Evolutionary conservation across 2,113 vertebrate species (phyloP).

Genomic region (Laticauda laticaudata): DNA sequence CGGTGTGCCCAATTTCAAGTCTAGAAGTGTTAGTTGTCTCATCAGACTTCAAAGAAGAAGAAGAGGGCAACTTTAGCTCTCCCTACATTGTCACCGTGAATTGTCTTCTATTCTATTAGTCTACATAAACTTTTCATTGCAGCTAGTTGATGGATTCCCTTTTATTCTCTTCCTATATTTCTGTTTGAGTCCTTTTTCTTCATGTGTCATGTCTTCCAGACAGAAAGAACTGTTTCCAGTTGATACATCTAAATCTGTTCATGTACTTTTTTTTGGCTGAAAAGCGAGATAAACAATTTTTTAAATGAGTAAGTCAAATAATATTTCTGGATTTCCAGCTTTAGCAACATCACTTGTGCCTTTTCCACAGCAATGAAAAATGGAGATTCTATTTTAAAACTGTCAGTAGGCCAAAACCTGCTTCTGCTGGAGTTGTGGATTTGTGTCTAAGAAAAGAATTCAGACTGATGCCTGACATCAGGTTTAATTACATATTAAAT

Average conservation of each 20-base stretch:
- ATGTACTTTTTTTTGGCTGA: neutral
- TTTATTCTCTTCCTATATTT: neutral
- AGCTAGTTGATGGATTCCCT: neutral
- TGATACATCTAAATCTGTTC: neutral
- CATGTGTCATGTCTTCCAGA: neutral
- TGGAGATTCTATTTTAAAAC: neutral
- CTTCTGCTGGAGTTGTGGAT: neutral
- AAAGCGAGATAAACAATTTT: neutral
- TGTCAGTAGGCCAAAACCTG: neutral
- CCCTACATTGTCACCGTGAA: neutral
- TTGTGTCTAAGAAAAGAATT: neutral
- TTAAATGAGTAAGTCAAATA: neutral
- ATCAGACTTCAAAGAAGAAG: neutral
- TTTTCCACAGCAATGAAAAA: neutral
- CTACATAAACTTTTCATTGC: neutral
- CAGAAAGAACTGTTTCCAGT: neutral
- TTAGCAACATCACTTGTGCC: neutral
- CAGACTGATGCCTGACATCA: neutral
- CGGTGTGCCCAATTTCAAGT: neutral
- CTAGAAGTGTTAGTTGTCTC: neutral
- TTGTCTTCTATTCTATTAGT: neutral
- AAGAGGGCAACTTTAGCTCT: neutral
- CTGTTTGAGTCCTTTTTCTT: neutral
- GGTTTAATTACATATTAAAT: constrained; percentile 1
- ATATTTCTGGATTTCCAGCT: neutral